A percentile compares a stretch with the other conserved stretches of the same genome.
Conservation (phyloP, 2,113 vertebrate genomes). For the Egretta garzetta region DNA sequence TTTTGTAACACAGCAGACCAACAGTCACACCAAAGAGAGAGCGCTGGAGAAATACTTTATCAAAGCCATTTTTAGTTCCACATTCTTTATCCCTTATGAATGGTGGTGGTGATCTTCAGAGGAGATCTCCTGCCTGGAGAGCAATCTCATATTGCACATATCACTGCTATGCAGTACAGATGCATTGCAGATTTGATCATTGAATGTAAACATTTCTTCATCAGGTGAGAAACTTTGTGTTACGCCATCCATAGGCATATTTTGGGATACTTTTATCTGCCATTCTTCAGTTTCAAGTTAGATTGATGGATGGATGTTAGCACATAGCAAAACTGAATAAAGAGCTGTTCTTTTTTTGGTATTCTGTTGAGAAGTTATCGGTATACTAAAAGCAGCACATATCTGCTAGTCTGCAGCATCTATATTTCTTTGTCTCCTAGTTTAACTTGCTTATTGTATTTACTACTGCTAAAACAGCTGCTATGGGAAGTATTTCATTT, state of each 20-base stretch:
- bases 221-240: not conserved
- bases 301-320: not conserved
- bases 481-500: not conserved
- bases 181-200: not conserved
- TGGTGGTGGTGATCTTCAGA: not conserved
- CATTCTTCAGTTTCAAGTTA: not conserved
- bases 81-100: not conserved
- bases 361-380: not conserved
- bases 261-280: not conserved
- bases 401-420: not conserved
- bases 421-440: not conserved
- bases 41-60: not conserved
- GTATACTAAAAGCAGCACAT: not conserved
- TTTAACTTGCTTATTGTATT: not conserved
- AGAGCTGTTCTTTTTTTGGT: fast-evolving
- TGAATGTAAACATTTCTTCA: not conserved
- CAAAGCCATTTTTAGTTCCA: not conserved
- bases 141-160: not conserved
- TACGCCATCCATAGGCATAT: not conserved
- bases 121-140: not conserved
- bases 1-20: not conserved
- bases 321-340: not conserved
- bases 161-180: not conserved
- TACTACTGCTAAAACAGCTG: not conserved
- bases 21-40: not conserved